phyloP scores from a whole-genome alignment of 2,797 vertebrate species.

The Peromyscus melanophrys region DNA sequence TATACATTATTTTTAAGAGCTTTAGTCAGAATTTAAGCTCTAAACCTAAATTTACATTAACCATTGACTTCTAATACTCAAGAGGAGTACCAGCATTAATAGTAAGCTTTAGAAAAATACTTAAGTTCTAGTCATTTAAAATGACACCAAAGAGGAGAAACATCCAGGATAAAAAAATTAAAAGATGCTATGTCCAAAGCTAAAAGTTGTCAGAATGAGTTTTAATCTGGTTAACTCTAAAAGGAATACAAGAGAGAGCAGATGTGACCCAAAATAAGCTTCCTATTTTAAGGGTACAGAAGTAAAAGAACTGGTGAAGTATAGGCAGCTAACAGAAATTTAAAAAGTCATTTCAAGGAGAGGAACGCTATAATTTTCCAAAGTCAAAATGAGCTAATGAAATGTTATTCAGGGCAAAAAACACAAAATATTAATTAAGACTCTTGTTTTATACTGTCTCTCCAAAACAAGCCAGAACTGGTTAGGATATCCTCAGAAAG shows the following conservation, averaged over 20 bases:
- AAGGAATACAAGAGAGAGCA: conserved; percentile 38
- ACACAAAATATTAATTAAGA: conserved; percentile 8
- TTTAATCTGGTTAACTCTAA: conserved; percentile 10
- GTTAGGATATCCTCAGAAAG: not conserved
- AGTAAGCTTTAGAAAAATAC: not conserved
- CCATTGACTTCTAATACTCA: conserved; percentile 28
- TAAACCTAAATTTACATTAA: conserved; percentile 66
- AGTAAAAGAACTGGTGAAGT: conserved; percentile 53
- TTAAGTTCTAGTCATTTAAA: conserved; percentile 38
- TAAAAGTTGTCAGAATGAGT: conserved; percentile 45
- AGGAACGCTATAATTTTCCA: not conserved
- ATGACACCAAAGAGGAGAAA: conserved; percentile 19
- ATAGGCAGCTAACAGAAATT: conserved; percentile 17
- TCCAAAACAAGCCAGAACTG: conserved; percentile 22
- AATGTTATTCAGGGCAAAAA: conserved; percentile 35
- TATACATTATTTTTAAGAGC: conserved; percentile 59
- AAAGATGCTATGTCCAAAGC: not conserved
- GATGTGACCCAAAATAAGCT: conserved; percentile 38
- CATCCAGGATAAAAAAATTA: not conserved
- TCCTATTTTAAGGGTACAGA: conserved; percentile 30
- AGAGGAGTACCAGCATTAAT: not conserved
- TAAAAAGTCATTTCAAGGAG: conserved; percentile 59
- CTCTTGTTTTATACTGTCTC: conserved; percentile 40
- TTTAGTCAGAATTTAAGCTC: conserved; percentile 58
- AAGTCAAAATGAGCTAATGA: conserved; percentile 49